These are phyloP conservation scores for Cygnus buccinator DNA, from an alignment of 2,113 vertebrate genomes.

Conservation along the genomic window DNA sequence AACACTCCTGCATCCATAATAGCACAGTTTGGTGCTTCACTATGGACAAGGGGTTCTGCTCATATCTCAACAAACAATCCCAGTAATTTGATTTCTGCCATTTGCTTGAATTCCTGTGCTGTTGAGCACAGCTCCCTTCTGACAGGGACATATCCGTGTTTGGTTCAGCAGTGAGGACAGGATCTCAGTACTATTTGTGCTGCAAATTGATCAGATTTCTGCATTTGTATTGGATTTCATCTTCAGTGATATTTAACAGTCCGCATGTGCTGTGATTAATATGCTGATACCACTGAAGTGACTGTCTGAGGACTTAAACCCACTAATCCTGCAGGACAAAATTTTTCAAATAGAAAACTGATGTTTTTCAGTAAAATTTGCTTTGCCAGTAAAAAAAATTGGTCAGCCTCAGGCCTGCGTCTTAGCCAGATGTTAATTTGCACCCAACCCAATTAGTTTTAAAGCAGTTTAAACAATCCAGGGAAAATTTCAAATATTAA, in stretches of 20 bases:
- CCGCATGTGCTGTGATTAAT: background rate
- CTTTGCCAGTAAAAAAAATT: background rate
- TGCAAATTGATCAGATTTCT: background rate
- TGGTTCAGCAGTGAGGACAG: fast-evolving
- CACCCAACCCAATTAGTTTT: background rate
- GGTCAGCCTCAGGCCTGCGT: background rate
- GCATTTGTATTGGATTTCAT: background rate
- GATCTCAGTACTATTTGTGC: background rate
- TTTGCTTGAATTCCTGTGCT: background rate
- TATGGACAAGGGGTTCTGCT: background rate
- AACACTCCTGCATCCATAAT: background rate
- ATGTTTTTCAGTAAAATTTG: background rate
- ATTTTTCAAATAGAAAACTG: background rate
- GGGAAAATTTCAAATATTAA: background rate
- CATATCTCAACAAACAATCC: too few species aligned
- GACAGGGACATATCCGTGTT: fast-evolving
- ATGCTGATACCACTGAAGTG: background rate
- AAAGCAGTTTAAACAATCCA: background rate
- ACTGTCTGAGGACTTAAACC: background rate
- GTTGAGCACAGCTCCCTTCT: background rate
- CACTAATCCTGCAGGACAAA: background rate
- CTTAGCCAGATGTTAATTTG: background rate
- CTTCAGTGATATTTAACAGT: background rate
- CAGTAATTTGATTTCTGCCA: background rate
- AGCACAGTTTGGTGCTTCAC: background rate